phyloP scores from a whole-genome alignment of 2,888 invertebrate genomes.

The Meghimatium bilineatum region DNA sequence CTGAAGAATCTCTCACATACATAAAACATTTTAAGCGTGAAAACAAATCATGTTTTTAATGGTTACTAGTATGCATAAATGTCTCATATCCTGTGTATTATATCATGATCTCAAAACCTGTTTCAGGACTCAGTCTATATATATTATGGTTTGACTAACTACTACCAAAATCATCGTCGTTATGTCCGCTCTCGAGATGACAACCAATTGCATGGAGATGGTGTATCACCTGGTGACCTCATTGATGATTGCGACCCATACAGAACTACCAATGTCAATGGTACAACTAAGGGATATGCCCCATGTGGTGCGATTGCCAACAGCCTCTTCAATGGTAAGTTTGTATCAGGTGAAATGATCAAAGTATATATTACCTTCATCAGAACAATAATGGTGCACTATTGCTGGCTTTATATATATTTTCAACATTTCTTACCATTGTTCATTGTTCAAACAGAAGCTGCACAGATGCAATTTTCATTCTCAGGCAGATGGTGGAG shows the following conservation, averaged over 20 bases:
- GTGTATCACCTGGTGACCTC: conserved; percentile 81
- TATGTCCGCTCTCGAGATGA: conserved; percentile 97
- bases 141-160: conserved; percentile 98
- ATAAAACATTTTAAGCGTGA: no score
- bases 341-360: no score
- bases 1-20: no score
- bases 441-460: no score
- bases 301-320: conserved; percentile 99
- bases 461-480: no score
- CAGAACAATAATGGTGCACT: no score
- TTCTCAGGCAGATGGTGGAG: no score
- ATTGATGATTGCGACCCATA: conserved; percentile 88
- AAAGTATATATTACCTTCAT: no score
- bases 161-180: conserved; percentile 98
- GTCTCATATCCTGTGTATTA: background rate
- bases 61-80: no score
- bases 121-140: conserved; percentile 87
- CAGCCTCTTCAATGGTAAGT: conserved; percentile 94
- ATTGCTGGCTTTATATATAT: no score
- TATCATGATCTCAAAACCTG: background rate
- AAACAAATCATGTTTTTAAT: no score
- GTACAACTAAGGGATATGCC: conserved; percentile 80
- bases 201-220: conserved; percentile 89
- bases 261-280: conserved; percentile 58
- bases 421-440: no score